These are phyloP conservation scores for Leptinotarsa juncta DNA, from an alignment of 2,888 invertebrate species.

Conservation along the genomic window DNA sequence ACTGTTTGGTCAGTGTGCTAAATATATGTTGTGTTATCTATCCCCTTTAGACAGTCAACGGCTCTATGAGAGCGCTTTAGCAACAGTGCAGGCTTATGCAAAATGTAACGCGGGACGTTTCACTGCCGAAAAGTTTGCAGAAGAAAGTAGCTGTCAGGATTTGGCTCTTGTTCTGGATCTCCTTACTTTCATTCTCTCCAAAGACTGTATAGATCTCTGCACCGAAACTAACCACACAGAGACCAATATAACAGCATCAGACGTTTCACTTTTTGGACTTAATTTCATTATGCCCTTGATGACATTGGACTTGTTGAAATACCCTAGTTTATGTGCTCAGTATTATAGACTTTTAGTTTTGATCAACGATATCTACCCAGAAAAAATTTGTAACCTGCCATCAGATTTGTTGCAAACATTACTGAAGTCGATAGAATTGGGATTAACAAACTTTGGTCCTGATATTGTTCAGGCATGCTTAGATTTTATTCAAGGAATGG, in stretches of 20 bases:
- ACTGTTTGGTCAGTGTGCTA: conserved; percentile 78
- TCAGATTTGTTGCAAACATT: conserved; percentile 68
- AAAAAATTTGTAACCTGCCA: conserved; percentile 69
- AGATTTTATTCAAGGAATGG: conserved; percentile 71
- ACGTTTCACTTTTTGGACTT: conserved; percentile 77
- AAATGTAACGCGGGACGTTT: conserved; percentile 74
- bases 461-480: conserved; percentile 71
- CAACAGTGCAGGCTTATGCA: conserved; percentile 78
- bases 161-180: conserved; percentile 84
- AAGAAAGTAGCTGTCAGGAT: conserved; percentile 82
- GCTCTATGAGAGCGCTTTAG: conserved; percentile 76
- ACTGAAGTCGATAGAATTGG: conserved; percentile 71
- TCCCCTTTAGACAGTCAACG: conserved; percentile 71
- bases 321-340: conserved; percentile 75
- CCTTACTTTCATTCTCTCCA: conserved; percentile 66
- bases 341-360: conserved; percentile 73
- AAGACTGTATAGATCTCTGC: conserved; percentile 64
- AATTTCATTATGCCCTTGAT: conserved; percentile 80
- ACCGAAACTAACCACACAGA: conserved; percentile 54
- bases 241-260: conserved; percentile 66
- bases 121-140: conserved; percentile 73
- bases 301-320: conserved; percentile 77
- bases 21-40: conserved; percentile 76
- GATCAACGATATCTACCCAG: conserved; percentile 75
- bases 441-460: conserved; percentile 71